These are phyloP conservation scores for Cotesia vestalis DNA, from an alignment of 1,140 invertebrate species.

Conservation along the genomic window DNA sequence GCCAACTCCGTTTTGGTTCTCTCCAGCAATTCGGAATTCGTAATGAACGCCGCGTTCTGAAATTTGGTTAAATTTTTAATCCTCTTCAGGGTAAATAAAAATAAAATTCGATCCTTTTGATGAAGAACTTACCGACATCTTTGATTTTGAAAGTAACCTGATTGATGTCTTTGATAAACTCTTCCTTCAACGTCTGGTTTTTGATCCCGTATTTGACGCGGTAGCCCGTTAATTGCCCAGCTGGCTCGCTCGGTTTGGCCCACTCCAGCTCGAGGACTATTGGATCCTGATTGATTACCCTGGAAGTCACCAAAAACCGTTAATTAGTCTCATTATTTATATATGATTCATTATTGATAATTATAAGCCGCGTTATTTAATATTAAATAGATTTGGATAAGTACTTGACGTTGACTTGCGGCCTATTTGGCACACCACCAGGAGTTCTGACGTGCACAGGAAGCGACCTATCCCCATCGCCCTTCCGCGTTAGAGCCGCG, in stretches of 20 bases:
- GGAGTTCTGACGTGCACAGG: conserved; percentile 87
- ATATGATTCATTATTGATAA: background rate
- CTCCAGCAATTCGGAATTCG: conserved; percentile 92
- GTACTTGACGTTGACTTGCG: conserved; percentile 86
- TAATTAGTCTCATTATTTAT: background rate
- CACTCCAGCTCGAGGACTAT: conserved; percentile 91
- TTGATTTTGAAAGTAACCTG: conserved; percentile 67
- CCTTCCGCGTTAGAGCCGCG: conserved; percentile 91
- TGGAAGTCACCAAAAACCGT: conserved; percentile 54
- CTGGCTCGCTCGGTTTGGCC: conserved; percentile 85
- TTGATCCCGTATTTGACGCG: conserved; percentile 87
- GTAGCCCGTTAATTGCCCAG: conserved; percentile 87
- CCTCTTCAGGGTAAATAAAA: background rate
- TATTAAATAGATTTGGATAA: too few species aligned
- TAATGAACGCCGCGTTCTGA: conserved; percentile 90
- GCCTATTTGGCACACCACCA: conserved; percentile 90
- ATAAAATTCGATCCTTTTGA: background rate
- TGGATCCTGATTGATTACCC: conserved; percentile 83
- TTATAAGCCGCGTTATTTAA: too few species aligned
- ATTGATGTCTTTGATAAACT: conserved; percentile 68
- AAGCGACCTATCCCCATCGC: conserved; percentile 88
- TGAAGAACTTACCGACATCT: conserved; percentile 60
- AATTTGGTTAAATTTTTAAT: conserved; percentile 14
- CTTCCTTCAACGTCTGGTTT: conserved; percentile 80
- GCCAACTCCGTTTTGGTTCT: conserved; percentile 91